phyloP scores from a whole-genome alignment of 53 echinoderm and acorn worm genomes.

The Holothuria leucospilota region DNA sequence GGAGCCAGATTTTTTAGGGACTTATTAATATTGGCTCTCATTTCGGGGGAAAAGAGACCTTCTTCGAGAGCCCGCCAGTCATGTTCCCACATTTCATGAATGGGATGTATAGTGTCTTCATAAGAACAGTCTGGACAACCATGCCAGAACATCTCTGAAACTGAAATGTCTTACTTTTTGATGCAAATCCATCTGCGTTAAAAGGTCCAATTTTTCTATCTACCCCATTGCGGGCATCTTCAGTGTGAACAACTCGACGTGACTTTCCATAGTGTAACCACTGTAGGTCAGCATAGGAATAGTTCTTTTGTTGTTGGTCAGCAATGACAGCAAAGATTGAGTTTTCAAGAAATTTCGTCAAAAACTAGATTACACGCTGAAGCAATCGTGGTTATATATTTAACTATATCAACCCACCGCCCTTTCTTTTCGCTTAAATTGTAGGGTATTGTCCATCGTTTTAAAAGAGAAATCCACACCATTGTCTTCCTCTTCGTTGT shows the following conservation, averaged over 20 bases:
- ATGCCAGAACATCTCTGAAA: slow-evolving; percentile 41
- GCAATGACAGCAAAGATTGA: slow-evolving; percentile 28
- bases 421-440: not conserved
- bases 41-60: not conserved
- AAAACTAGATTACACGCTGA: slow-evolving; percentile 59
- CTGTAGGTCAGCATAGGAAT: slow-evolving; percentile 33
- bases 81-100: slow-evolving; percentile 40
- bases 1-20: not conserved
- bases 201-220: slow-evolving; percentile 25
- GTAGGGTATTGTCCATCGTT: not conserved
- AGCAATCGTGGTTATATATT: slow-evolving; percentile 62
- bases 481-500: not conserved
- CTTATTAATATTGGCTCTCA: not conserved
- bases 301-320: slow-evolving; percentile 24
- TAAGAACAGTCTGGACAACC: slow-evolving; percentile 19
- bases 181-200: slow-evolving; percentile 31
- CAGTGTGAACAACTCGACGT: slow-evolving; percentile 25
- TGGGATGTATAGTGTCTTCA: no score
- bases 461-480: not conserved
- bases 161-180: slow-evolving; percentile 15
- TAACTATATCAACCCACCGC: slow-evolving; percentile 66
- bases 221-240: slow-evolving; percentile 42
- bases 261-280: slow-evolving; percentile 39
- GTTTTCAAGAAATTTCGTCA: slow-evolving; percentile 43
- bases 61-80: slow-evolving; percentile 13